Conservation (phyloP, 2,113 vertebrate species). For the Casuarius casuarius region DNA sequence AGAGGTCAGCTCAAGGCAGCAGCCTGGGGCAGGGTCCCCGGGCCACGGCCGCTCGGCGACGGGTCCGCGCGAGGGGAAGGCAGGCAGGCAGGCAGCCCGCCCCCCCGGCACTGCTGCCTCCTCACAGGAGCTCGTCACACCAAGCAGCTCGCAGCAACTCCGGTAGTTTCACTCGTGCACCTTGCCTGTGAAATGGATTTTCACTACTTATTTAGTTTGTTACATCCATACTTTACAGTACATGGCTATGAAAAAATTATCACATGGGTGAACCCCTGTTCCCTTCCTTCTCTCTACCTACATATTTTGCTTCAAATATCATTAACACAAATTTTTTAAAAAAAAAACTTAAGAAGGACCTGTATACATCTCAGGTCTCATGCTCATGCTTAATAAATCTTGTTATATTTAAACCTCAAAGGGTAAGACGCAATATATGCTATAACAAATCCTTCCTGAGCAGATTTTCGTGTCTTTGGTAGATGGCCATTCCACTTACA, state of each 20-base stretch:
- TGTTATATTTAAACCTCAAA: constrained; percentile 29
- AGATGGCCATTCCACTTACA: not conserved
- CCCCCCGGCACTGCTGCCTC: rapidly evolving
- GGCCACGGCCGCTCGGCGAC: not conserved
- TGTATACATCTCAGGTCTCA: not conserved
- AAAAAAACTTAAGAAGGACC: not conserved
- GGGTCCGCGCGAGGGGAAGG: not conserved
- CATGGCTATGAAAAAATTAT: rapidly evolving
- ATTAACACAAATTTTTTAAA: not conserved
- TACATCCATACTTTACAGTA: rapidly evolving
- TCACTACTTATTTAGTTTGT: not conserved
- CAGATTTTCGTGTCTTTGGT: not conserved
- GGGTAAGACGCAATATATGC: not conserved
- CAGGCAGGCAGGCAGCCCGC: too few relatives aligned
- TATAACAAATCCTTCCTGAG: constrained; percentile 36
- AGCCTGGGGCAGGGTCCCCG: not conserved
- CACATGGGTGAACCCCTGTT: not conserved
- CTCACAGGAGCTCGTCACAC: not conserved
- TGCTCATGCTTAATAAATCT: not conserved
- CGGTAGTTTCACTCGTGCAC: not conserved
- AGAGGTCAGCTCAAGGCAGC: not conserved
- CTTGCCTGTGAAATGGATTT: not conserved
- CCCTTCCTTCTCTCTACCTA: not conserved
- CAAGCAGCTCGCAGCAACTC: not conserved
- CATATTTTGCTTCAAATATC: not conserved